These are phyloP conservation scores for Drosophila gaucha DNA, from an alignment of 2,888 invertebrate genomes.

Conservation along the genomic window DNA sequence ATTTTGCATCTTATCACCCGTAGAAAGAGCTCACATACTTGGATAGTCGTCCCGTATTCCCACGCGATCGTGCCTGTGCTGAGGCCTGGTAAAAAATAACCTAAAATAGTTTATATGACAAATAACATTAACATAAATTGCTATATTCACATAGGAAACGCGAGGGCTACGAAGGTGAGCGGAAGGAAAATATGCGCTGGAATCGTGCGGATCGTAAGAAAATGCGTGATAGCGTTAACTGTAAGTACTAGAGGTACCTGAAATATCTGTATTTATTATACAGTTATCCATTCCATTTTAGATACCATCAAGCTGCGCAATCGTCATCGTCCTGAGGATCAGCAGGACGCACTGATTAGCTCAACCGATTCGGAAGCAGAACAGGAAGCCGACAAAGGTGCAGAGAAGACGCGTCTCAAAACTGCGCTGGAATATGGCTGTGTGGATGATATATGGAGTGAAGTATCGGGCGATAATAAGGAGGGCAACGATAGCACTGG, in stretches of 20 bases:
- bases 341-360: conserved; percentile 64
- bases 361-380: conserved; percentile 82
- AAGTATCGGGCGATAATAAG: conserved; percentile 47
- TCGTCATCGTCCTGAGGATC: conserved; percentile 66
- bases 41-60: conserved; percentile 96
- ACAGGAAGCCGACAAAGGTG: conserved; percentile 29
- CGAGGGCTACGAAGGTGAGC: conserved; percentile 84
- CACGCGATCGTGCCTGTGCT: conserved; percentile 95
- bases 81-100: conserved; percentile 93
- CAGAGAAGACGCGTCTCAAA: conserved; percentile 50
- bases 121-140: too few relatives aligned
- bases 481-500: conserved; percentile 29
- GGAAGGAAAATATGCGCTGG: conserved; percentile 83
- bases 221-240: conserved; percentile 83
- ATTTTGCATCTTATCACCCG: conserved; percentile 9
- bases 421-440: conserved; percentile 55
- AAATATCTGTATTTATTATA: not conserved
- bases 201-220: conserved; percentile 81
- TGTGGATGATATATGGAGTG: conserved; percentile 57
- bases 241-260: conserved; percentile 49
- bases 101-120: too few relatives aligned
- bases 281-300: conserved; percentile 13
- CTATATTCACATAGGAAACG: conserved; percentile 78
- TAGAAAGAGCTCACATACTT: conserved; percentile 92
- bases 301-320: conserved; percentile 82